phyloP scores from a whole-genome alignment of 92 coral and sea anemone genomes.

The Desmophyllum pertusum region DNA sequence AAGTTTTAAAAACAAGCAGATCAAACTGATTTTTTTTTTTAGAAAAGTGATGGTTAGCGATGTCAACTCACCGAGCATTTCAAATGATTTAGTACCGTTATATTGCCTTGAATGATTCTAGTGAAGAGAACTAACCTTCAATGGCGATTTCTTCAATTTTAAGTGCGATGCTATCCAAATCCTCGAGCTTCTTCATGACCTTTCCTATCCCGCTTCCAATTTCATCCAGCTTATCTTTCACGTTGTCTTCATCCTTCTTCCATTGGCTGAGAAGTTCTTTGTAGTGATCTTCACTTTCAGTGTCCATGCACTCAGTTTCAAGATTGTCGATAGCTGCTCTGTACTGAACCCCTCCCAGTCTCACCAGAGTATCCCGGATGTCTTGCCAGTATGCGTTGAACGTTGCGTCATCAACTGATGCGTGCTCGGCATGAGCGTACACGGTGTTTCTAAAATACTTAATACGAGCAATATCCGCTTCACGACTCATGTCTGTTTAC shows the following conservation, averaged over 20 bases:
- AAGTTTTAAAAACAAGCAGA: too few relatives aligned
- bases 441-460: conserved; percentile 46
- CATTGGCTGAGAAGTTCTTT: neutral
- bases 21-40: too few relatives aligned
- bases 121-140: too few relatives aligned
- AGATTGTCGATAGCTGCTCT: neutral
- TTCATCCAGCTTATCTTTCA: neutral
- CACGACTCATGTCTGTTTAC: conserved; percentile 37
- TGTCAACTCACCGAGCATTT: too few relatives aligned
- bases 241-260: neutral
- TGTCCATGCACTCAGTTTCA: conserved; percentile 9
- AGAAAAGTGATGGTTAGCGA: too few relatives aligned
- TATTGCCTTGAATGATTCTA: too few relatives aligned
- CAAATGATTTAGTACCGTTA: too few relatives aligned
- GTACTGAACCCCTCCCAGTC: conserved; percentile 27
- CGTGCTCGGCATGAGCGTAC: conserved; percentile 30
- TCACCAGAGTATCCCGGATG: conserved; percentile 38
- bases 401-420: conserved; percentile 42
- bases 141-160: too few relatives aligned
- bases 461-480: conserved; percentile 51
- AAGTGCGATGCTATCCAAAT: neutral
- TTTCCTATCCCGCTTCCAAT: neutral
- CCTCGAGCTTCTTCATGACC: conserved; percentile 5
- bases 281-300: neutral
- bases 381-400: conserved; percentile 47